phyloP scores from a whole-genome alignment of 2,888 invertebrate species.

The Cyaniris semiargus region DNA sequence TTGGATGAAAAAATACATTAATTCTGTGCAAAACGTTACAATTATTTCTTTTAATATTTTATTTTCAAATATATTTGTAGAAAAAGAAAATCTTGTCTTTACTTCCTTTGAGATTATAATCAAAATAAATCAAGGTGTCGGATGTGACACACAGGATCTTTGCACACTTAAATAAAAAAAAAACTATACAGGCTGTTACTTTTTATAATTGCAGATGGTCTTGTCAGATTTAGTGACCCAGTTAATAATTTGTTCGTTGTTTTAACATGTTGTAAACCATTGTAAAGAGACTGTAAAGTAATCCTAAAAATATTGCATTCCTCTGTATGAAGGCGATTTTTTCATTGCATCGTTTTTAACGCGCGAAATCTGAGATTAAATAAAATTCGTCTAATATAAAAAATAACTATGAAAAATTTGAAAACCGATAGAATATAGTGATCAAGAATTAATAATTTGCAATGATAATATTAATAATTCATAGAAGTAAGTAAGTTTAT shows the following conservation, averaged over 20 bases:
- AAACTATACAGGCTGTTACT: neutral
- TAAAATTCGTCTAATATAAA: neutral
- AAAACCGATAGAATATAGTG: too few species aligned
- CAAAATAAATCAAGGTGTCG: slow-evolving; percentile 6
- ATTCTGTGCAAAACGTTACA: neutral
- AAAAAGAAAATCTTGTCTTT: neutral
- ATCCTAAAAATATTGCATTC: neutral
- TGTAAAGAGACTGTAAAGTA: neutral
- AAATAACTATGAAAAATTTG: too few species aligned
- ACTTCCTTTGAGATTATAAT: slow-evolving; percentile 1
- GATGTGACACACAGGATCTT: slow-evolving; percentile 17
- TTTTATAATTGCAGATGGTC: slow-evolving; percentile 24
- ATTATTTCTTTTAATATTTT: neutral
- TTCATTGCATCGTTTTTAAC: neutral
- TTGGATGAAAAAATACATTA: too few species aligned
- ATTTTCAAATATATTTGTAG: neutral
- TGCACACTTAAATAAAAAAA: slow-evolving; percentile 9
- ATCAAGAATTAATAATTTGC: too few species aligned
- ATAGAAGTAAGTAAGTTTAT: too few species aligned
- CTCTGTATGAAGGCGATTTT: neutral
- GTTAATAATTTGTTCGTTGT: neutral
- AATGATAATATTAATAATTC: too few species aligned
- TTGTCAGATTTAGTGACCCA: neutral
- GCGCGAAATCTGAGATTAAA: neutral
- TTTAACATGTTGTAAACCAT: neutral